phyloP scores from a whole-genome alignment of 2,113 vertebrate genomes.

The Maccullochella peelii region DNA sequence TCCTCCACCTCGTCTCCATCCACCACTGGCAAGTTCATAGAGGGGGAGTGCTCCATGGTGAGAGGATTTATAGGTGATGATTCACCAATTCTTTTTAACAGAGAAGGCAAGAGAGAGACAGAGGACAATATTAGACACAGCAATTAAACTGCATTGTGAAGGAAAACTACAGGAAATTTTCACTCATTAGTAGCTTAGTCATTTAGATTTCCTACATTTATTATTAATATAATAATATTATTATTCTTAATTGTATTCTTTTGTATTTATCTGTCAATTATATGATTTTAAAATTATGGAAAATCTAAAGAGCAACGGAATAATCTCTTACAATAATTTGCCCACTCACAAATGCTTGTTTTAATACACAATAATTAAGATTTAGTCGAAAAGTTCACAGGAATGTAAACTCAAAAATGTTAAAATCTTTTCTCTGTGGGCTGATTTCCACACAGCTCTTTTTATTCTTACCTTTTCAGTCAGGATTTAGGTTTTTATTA shows the following conservation, averaged over 20 bases:
- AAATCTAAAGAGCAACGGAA: neutral
- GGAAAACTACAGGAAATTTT: neutral
- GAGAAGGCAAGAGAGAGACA: neutral
- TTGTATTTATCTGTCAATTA: neutral
- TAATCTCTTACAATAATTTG: neutral
- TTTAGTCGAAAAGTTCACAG: neutral
- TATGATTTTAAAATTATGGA: neutral
- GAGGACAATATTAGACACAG: slow-evolving; percentile 1
- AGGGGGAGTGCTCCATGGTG: slow-evolving; percentile 74
- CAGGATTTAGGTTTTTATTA: neutral
- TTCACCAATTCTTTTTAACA: slow-evolving; percentile 26
- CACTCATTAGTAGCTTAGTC: neutral
- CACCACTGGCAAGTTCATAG: slow-evolving; percentile 67
- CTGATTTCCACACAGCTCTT: neutral
- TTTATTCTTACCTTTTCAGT: slow-evolving; percentile 62
- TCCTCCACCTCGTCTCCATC: slow-evolving; percentile 73
- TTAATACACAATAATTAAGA: neutral
- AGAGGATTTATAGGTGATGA: neutral
- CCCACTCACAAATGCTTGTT: neutral
- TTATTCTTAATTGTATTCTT: neutral
- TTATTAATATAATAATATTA: too few relatives aligned
- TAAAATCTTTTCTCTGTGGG: neutral
- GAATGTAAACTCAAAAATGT: neutral
- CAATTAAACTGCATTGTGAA: neutral
- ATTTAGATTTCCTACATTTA: neutral